Evolutionary conservation across 2,888 invertebrate species (phyloP).

Genomic region (Epinotia demarniana): DNA sequence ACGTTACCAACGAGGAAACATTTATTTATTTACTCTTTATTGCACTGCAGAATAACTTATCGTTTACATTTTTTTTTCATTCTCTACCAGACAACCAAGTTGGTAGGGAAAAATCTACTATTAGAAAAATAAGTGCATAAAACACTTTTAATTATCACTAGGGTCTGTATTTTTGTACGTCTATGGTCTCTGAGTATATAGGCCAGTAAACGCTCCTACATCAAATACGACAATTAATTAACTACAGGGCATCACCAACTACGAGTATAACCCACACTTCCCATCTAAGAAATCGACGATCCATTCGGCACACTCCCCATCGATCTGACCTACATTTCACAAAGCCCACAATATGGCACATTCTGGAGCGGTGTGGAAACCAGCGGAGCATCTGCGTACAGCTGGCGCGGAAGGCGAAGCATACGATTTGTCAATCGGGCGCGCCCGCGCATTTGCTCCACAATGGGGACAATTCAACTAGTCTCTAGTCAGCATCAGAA

Average conservation of each 20-base stretch:
- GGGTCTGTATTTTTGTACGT: background rate
- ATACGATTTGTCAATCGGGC: conserved; percentile 35
- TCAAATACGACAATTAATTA: background rate
- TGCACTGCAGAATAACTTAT: too few species aligned
- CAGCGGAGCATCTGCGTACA: conserved; percentile 21
- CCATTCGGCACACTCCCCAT: conserved; percentile 4
- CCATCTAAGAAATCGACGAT: background rate
- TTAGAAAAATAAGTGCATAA: background rate
- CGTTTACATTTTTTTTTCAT: too few species aligned
- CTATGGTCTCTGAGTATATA: background rate
- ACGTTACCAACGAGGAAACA: background rate
- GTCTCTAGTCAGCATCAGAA: background rate
- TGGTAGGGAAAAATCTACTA: too few species aligned
- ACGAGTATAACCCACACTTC: background rate
- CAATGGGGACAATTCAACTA: conserved; percentile 12
- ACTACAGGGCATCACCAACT: background rate
- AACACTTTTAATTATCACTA: background rate
- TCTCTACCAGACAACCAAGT: too few species aligned
- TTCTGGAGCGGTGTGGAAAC: conserved; percentile 32
- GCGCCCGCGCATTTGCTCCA: conserved; percentile 14
- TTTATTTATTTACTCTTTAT: background rate
- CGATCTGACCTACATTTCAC: conserved; percentile 28
- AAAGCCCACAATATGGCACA: conserved; percentile 12
- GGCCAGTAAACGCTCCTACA: background rate
- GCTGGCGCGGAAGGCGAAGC: conserved; percentile 16